phyloP scores from a whole-genome alignment of 1,140 invertebrate genomes.

The Megalonaias nervosa region DNA sequence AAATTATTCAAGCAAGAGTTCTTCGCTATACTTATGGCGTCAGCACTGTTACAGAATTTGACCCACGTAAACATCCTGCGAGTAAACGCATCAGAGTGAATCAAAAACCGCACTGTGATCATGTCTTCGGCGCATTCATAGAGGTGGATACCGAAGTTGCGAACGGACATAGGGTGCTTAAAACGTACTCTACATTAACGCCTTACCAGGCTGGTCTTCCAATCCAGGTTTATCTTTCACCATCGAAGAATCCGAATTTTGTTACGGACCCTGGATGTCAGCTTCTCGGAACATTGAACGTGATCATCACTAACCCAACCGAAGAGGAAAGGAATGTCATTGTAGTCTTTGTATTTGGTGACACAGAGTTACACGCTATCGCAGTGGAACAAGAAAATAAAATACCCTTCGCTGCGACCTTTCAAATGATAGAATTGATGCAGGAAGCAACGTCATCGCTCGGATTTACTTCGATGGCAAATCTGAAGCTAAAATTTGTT shows the following conservation, averaged over 20 bases:
- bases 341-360: slow-evolving; percentile 14
- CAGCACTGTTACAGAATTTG: too few relatives aligned
- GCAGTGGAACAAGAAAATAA: slow-evolving; percentile 17
- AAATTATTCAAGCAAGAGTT: too few relatives aligned
- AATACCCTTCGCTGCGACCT: neutral
- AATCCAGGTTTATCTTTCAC: too few relatives aligned
- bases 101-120: neutral
- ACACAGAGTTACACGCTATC: neutral
- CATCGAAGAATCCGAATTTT: slow-evolving; percentile 2
- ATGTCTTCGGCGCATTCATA: neutral
- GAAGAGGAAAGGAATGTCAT: neutral
- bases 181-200: too few relatives aligned
- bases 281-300: slow-evolving; percentile 6
- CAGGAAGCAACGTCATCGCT: too few relatives aligned
- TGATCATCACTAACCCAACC: slow-evolving; percentile 12
- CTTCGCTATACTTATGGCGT: too few relatives aligned
- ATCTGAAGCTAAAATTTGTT: too few relatives aligned
- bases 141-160: neutral
- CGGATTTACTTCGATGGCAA: too few relatives aligned
- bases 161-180: too few relatives aligned
- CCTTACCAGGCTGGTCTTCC: too few relatives aligned
- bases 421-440: slow-evolving; percentile 6
- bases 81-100: neutral
- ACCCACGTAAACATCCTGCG: neutral
- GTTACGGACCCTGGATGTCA: slow-evolving; percentile 12